A percentile compares a stretch with the other conserved stretches of the same genome.
Conservation (phyloP, 1,140 invertebrate species). For the Hyphantria cunea region DNA sequence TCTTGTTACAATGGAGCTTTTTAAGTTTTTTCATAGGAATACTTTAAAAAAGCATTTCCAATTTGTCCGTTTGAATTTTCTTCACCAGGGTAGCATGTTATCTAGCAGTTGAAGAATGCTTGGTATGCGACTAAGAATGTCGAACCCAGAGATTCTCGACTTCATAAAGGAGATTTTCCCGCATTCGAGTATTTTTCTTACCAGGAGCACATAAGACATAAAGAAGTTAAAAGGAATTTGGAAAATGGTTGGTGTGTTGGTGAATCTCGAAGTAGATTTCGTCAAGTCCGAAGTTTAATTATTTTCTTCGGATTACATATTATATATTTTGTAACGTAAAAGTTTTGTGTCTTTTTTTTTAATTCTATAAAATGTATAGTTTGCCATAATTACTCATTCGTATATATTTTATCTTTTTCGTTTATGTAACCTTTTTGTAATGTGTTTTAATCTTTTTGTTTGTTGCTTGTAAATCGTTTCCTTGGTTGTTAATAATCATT, state of each 20-base stretch:
- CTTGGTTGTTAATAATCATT: too few species aligned
- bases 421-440: too few species aligned
- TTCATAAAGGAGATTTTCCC: constrained; percentile 77
- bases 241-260: constrained; percentile 1
- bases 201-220: constrained; percentile 54
- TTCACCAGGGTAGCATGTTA: constrained; percentile 56
- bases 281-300: neutral
- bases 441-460: too few species aligned
- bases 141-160: constrained; percentile 40
- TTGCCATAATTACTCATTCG: too few species aligned
- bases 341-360: too few species aligned
- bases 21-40: constrained; percentile 48
- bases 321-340: too few species aligned
- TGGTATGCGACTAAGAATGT: constrained; percentile 49
- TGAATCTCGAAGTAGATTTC: constrained; percentile 1
- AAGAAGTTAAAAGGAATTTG: constrained; percentile 9
- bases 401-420: too few species aligned
- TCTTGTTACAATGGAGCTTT: constrained; percentile 36
- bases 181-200: constrained; percentile 79
- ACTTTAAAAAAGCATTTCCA: constrained; percentile 70
- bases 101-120: constrained; percentile 53
- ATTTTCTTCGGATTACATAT: neutral
- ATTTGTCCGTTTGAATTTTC: constrained; percentile 76
- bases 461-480: too few species aligned
- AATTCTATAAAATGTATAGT: too few species aligned